phyloP scores from a whole-genome alignment of 2,888 invertebrate species.

The Macaria notata region DNA sequence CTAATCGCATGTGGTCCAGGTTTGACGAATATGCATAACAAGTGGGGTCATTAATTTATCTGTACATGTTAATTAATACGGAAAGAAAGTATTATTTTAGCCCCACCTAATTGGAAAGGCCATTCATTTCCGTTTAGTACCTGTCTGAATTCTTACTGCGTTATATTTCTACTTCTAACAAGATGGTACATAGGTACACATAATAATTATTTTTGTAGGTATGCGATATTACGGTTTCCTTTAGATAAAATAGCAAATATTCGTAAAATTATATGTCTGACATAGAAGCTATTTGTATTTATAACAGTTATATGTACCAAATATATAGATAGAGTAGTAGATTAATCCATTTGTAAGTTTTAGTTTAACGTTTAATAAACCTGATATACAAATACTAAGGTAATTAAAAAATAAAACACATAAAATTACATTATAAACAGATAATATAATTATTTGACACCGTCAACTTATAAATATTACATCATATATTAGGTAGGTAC shows the following conservation, averaged over 20 bases:
- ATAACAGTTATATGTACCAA: too few relatives aligned
- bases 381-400: too few relatives aligned
- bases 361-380: too few relatives aligned
- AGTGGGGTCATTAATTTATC: conserved; percentile 23
- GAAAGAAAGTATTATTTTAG: conserved; percentile 21
- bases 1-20: conserved; percentile 2
- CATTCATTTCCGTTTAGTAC: conserved; percentile 22
- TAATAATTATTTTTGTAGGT: too few relatives aligned
- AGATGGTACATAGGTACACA: too few relatives aligned
- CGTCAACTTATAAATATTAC: conserved; percentile 70
- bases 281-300: too few relatives aligned
- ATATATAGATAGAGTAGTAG: too few relatives aligned
- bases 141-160: not conserved
- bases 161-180: not conserved
- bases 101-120: conserved; percentile 28
- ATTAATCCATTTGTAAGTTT: too few relatives aligned
- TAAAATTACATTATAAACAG: conserved; percentile 62
- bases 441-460: conserved; percentile 77
- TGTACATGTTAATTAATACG: conserved; percentile 26
- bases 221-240: too few relatives aligned
- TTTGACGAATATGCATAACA: conserved; percentile 28
- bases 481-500: conserved; percentile 54
- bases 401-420: conserved; percentile 51
- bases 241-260: too few relatives aligned
- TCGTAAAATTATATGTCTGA: too few relatives aligned